These are phyloP conservation scores for Uloborus diversus DNA, from an alignment of 1,140 invertebrate species.

Conservation along the genomic window DNA sequence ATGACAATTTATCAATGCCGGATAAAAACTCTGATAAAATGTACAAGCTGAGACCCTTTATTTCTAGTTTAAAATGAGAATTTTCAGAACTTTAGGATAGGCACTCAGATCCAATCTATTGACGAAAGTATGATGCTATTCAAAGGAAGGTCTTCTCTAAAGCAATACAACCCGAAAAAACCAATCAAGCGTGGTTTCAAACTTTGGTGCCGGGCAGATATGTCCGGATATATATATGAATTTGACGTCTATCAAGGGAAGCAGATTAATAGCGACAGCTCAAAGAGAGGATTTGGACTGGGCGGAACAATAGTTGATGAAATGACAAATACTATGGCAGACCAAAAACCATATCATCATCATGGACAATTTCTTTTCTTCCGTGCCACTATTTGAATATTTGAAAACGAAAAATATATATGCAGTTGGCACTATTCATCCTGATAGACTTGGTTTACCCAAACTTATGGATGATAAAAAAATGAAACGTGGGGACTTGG, in stretches of 20 bases:
- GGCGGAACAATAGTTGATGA: conserved; percentile 6
- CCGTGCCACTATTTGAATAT: conserved; percentile 5
- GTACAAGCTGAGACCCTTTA: background rate
- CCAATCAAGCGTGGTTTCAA: conserved; percentile 9
- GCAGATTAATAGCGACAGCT: background rate
- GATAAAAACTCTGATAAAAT: conserved; percentile 10
- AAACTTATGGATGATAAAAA: conserved; percentile 27
- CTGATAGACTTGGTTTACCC: conserved; percentile 19
- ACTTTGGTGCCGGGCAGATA: conserved; percentile 26
- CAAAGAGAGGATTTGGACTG: background rate
- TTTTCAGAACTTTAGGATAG: conserved; percentile 4
- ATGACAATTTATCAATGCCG: conserved; percentile 4
- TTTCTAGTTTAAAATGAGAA: background rate
- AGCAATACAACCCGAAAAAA: conserved; percentile 15
- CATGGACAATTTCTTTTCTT: conserved; percentile 2
- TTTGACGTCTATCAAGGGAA: conserved; percentile 25
- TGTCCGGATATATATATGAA: conserved; percentile 32
- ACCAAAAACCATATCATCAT: background rate
- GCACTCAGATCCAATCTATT: conserved; percentile 8
- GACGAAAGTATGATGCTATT: conserved; percentile 27
- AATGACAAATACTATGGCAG: conserved; percentile 1
- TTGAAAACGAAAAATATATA: conserved; percentile 13
- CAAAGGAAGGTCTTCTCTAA: conserved; percentile 1
- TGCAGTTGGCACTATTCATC: conserved; percentile 16
- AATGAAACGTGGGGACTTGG: conserved; percentile 24